Base-by-base conservation (phyloP, 2,888 invertebrate species). In the Dendrolimus houi region DNA sequence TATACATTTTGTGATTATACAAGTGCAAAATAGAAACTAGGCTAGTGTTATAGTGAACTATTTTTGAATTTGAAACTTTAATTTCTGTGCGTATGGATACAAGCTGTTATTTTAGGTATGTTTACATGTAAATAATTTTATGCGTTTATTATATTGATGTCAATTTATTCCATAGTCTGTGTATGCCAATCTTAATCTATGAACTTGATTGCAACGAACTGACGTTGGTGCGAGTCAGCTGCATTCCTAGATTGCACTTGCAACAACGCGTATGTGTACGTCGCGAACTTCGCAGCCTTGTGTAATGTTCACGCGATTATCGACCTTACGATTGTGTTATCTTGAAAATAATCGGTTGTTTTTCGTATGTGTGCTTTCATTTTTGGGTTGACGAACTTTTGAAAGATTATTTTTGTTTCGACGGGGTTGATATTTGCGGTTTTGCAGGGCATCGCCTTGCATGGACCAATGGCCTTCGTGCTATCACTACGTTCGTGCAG, bases 151-250 rank as follows among this genome's bases (percentile, higher is more conserved):
- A 58, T 57, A 65, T 60, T 58, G 62, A 61, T 68, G 63, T 59
- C 62, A 60, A 60, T 64, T 65, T 64, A 67, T 68, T 68, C 66
- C 66, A 68, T 69, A 68, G 77, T 74, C 74, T 75, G 74, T 73
- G 78, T 75, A 81, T 75, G 86, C 82, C 86, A 86, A 83, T 88
- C 85, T 78, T 85, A 87, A 87, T 89, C 88, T 88, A 86, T 89
- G 89, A 89, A 88, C 88, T 89, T 88, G 88, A 85, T 87, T 85
- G 82, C 70, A 80, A 65, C 71, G 68, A 57, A 57, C 68, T 72
- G 89, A 90, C 87, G 83, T 79, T 77, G 60, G 74, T 40, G 65
- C 81, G 67, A 68, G 71, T 74, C 68, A 67, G 71, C 66, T 82
- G 85, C 88, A 87, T 83, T 86, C 83, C 83, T 78, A 79, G 76